A percentile compares a stretch with the other conserved stretches of the same genome.
Conservation (phyloP, 2,797 vertebrate species). For the Chrosomus eos region DNA sequence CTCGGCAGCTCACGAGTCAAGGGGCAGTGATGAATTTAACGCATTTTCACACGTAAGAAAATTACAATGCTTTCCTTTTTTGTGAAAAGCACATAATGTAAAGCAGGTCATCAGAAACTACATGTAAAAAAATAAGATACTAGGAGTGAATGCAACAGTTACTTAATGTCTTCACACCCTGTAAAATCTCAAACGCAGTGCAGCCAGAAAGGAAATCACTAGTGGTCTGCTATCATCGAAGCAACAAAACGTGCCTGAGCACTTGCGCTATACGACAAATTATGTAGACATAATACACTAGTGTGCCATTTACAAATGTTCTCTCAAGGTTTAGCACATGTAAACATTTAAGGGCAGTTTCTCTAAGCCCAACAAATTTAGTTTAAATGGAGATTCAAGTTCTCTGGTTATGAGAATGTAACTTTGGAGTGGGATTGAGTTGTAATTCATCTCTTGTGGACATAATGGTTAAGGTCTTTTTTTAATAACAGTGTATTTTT, state of each 20-base stretch:
- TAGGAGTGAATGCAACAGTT: not conserved
- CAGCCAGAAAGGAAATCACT: slow-evolving; percentile 16
- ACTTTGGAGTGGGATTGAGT: slow-evolving; percentile 12
- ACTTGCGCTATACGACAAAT: slow-evolving; percentile 7
- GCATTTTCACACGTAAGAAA: not conserved
- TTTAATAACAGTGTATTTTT: not conserved
- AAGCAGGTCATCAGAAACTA: slow-evolving; percentile 1
- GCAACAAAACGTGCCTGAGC: slow-evolving; percentile 25
- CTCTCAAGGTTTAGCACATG: slow-evolving; percentile 7
- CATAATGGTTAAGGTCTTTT: slow-evolving; percentile 10
- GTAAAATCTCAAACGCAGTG: slow-evolving; percentile 22
- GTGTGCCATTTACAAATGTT: slow-evolving; percentile 8
- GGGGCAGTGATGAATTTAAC: slow-evolving; percentile 20
- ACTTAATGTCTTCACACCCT: slow-evolving; percentile 29
- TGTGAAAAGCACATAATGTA: slow-evolving; percentile 10
- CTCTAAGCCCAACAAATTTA: slow-evolving; percentile 1
- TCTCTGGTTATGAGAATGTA: slow-evolving; percentile 22
- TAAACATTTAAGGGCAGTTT: slow-evolving; percentile 33
- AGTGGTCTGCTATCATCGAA: slow-evolving; percentile 20
- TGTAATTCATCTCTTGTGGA: slow-evolving; percentile 17
- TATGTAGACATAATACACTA: slow-evolving; percentile 14
- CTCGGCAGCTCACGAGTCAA: not conserved
- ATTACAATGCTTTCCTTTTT: slow-evolving; percentile 13
- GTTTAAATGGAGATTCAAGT: slow-evolving; percentile 22
- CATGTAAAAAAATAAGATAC: slow-evolving; percentile 5